Percentiles rank a stretch among this genome's conserved stretches.
phyloP scores from a whole-genome alignment of 2,888 invertebrate species.

The Pheosia tremula region DNA sequence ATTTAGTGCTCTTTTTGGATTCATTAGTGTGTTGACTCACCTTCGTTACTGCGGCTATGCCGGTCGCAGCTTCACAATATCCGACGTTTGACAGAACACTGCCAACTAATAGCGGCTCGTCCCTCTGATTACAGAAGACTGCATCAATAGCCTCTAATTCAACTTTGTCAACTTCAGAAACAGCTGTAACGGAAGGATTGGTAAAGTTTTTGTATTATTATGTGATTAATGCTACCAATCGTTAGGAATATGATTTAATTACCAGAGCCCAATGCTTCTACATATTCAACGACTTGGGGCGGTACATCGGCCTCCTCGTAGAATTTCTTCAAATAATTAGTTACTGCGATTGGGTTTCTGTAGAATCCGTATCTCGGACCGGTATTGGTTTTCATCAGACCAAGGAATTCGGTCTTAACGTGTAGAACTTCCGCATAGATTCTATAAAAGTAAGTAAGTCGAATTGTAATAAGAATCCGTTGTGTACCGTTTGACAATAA shows the following conservation, averaged over 20 bases:
- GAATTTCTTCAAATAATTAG: conserved; percentile 67
- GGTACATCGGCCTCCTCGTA: conserved; percentile 86
- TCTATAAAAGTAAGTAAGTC: conserved; percentile 47
- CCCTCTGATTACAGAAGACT: conserved; percentile 79
- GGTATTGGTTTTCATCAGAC: conserved; percentile 71
- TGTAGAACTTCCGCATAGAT: conserved; percentile 87
- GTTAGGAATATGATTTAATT: conserved; percentile 7
- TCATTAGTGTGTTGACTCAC: conserved; percentile 38
- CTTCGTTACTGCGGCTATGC: conserved; percentile 84
- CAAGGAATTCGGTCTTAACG: conserved; percentile 87
- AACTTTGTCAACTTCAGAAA: conserved; percentile 85
- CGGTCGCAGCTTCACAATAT: conserved; percentile 60
- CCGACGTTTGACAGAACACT: conserved; percentile 69
- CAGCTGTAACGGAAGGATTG: conserved; percentile 41
- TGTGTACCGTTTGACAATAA: too few relatives aligned
- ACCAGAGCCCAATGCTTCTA: conserved; percentile 94
- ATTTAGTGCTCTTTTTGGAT: too few relatives aligned
- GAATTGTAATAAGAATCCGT: too few relatives aligned
- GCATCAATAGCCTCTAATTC: conserved; percentile 85
- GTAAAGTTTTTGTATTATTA: background rate
- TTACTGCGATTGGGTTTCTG: conserved; percentile 13
- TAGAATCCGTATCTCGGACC: conserved; percentile 57
- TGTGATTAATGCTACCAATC: background rate
- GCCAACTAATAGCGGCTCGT: conserved; percentile 83
- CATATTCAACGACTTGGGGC: conserved; percentile 87